Evolutionary conservation across 1,140 invertebrate species (phyloP), one percentile per base, ranked within the genome.

Genomic region (Bombus terrestris): DNA sequence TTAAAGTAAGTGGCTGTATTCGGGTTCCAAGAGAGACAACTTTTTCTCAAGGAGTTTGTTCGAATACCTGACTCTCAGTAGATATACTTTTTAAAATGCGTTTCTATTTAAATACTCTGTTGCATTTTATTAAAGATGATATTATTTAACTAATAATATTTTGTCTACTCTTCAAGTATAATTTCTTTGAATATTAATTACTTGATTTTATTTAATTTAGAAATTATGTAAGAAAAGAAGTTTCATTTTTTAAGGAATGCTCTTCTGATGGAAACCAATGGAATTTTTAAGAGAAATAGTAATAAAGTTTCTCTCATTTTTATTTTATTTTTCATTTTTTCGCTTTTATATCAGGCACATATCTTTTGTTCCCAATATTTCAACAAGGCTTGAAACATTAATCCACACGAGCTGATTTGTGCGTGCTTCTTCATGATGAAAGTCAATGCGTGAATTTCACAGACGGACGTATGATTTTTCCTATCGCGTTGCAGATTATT

Each of bases 1-100:
- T 87, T 59, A 85, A 85, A 85, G 39, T 80, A 59, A 85, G 77
- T 80, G 77, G 76, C 83, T 13, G 25, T 32, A 62, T 25, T 80
- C 72, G 77, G 57, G 39, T 81, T 81, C 62, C 53, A 28, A 41
- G 37, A 41, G 69, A 41, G 69, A 72, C 68, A 37, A 35, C 35
- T 39, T 69, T 69, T 53, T 53, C 47, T 69, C 35, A 37, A 69
- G 68, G 22, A 72, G 13, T 13, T 43, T 10, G 39, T 41, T 43
- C 28, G 25, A 39, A 41, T n/a, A 4, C 4, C 18, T 53, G 47
- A 53, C 47, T 53, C 18, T 53, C 6, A 8, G 47, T 53, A 53
- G 18, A 53, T 53, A 22, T 22, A 53, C 47, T n/a, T 47, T 43
- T 5, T 47, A 25, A 22, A 68, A 68, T 35, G 35, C 3, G 35